Conservation (phyloP, 2,113 vertebrate genomes). For the Solea solea region DNA sequence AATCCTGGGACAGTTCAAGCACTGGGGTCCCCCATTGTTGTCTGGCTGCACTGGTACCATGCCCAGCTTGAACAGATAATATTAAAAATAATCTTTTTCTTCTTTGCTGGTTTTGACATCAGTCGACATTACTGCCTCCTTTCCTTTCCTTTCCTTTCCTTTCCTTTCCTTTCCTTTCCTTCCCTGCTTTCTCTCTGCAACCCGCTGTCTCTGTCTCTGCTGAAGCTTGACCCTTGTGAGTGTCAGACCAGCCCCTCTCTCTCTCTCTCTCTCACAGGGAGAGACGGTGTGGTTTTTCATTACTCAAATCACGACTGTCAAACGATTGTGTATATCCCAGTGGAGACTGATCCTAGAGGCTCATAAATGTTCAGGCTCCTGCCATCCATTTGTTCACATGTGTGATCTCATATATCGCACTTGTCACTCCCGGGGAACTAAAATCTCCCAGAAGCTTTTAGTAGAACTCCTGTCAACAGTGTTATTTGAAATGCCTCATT, state of each 20-base stretch:
- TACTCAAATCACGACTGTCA: conserved; percentile 52
- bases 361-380: conserved; percentile 53
- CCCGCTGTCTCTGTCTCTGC: neutral
- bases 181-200: too few species aligned
- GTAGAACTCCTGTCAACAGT: conserved; percentile 52
- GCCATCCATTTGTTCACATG: conserved; percentile 58
- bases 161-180: too few species aligned
- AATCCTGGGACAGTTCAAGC: too few species aligned
- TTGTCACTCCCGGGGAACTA: conserved; percentile 44
- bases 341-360: conserved; percentile 26
- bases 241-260: conserved; percentile 7
- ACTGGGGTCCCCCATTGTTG: too few species aligned
- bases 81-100: too few species aligned
- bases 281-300: conserved; percentile 41
- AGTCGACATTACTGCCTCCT: too few species aligned
- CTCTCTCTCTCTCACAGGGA: neutral
- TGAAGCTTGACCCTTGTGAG: conserved; percentile 17
- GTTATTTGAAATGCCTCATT: conserved; percentile 59
- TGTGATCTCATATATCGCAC: conserved; percentile 64
- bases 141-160: too few species aligned
- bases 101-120: too few species aligned
- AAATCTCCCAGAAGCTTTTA: conserved; percentile 62
- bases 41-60: too few species aligned
- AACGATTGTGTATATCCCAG: conserved; percentile 32
- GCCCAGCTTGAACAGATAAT: too few species aligned